Evolutionary conservation across 2,888 invertebrate species (phyloP).

Genomic region (Criorhina ranunculi): DNA sequence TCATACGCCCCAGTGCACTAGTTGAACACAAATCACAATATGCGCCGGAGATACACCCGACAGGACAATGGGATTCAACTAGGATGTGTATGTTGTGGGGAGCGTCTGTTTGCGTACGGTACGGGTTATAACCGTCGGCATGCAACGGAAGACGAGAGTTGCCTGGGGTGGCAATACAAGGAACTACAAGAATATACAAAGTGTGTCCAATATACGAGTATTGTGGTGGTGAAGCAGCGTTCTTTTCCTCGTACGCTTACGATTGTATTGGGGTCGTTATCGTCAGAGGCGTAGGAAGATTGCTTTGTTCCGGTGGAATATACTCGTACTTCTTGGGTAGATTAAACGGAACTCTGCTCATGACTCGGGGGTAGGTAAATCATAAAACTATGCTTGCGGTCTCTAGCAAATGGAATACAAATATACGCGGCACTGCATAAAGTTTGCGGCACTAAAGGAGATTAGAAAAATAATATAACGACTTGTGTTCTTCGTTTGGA

Average conservation of each 20-base stretch:
- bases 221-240: constrained; percentile 7
- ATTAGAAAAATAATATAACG: constrained; percentile 10
- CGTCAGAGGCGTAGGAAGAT: constrained; percentile 8
- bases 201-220: constrained; percentile 32
- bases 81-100: constrained; percentile 21
- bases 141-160: constrained; percentile 14
- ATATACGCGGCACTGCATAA: constrained; percentile 32
- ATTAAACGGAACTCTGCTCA: constrained; percentile 38
- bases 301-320: constrained; percentile 40
- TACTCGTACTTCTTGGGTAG: constrained; percentile 13
- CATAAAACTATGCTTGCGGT: constrained; percentile 50
- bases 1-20: constrained; percentile 67
- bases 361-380: constrained; percentile 44
- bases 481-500: background rate
- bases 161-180: constrained; percentile 24
- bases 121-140: constrained; percentile 8
- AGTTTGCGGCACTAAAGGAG: constrained; percentile 18
- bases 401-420: constrained; percentile 57
- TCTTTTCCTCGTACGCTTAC: constrained; percentile 27
- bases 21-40: constrained; percentile 62
- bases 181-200: constrained; percentile 7
- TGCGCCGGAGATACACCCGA: constrained; percentile 29
- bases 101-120: constrained; percentile 24
- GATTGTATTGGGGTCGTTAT: constrained; percentile 15
- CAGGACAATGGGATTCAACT: constrained; percentile 38